Conservation (phyloP, 2,797 vertebrate species). For the Phyllotis vaccarum region DNA sequence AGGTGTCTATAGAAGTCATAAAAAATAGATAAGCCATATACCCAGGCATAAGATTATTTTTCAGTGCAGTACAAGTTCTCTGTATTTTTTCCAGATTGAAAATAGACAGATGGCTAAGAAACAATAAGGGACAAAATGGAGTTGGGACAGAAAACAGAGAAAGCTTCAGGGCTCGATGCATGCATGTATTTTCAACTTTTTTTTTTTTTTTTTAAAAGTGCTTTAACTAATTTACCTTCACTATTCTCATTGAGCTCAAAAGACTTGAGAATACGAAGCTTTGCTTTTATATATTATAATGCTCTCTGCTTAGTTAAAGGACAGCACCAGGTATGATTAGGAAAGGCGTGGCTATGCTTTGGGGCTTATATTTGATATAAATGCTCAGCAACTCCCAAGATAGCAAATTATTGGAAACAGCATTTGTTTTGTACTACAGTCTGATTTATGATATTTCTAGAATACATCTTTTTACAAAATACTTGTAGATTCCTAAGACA, state of each 20-base stretch:
- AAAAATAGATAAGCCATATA: not conserved
- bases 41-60: not conserved
- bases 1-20: not conserved
- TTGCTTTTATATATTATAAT: not conserved
- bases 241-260: not conserved
- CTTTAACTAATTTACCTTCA: not conserved
- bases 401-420: constrained; percentile 60
- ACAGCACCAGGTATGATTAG: constrained; percentile 43
- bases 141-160: not conserved
- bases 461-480: constrained; percentile 38
- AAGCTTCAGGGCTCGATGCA: not conserved
- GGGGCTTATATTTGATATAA: constrained; percentile 48
- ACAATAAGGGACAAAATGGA: not conserved
- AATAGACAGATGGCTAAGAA: not conserved
- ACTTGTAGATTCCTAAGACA: constrained; percentile 40
- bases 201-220: not conserved
- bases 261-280: not conserved
- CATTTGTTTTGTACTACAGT: constrained; percentile 54
- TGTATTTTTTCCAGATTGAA: not conserved
- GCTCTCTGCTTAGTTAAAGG: constrained; percentile 39
- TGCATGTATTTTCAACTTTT: too few relatives aligned
- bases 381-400: constrained; percentile 34
- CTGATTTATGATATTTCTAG: constrained; percentile 54
- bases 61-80: not conserved
- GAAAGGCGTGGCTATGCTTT: constrained; percentile 32